These are phyloP conservation scores for Lycocorax pyrrhopterus DNA, from an alignment of 2,113 vertebrate genomes.

Conservation along the genomic window DNA sequence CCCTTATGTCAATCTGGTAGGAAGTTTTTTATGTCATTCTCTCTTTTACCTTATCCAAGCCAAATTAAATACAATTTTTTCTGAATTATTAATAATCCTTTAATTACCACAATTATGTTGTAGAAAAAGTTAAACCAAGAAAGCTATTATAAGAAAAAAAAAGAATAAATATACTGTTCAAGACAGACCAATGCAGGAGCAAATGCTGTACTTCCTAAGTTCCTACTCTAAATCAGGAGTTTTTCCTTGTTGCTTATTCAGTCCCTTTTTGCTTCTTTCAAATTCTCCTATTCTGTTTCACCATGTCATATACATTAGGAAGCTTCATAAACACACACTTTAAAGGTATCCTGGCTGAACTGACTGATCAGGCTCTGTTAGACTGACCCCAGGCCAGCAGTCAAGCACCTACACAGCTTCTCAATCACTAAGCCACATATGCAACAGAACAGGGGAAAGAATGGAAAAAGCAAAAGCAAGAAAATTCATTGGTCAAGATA, in stretches of 20 bases:
- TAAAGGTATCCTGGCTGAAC: neutral
- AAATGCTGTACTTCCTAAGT: neutral
- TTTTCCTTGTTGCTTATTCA: neutral
- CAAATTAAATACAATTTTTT: neutral
- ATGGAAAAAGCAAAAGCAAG: rapidly evolving
- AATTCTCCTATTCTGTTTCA: neutral
- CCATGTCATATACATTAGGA: neutral
- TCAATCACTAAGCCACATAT: neutral
- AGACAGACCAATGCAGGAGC: neutral
- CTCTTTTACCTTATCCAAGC: neutral
- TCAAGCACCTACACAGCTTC: neutral
- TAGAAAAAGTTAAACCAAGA: neutral
- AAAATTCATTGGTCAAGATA: neutral
- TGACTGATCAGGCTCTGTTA: neutral
- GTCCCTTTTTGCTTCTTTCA: neutral
- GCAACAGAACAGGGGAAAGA: neutral
- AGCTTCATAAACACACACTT: neutral
- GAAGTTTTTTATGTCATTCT: neutral
- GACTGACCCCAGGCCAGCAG: neutral
- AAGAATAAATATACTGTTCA: neutral
- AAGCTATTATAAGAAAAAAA: neutral
- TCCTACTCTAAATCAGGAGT: neutral
- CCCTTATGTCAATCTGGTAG: neutral
- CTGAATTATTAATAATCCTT: neutral
- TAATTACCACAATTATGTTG: neutral